A percentile compares a stretch with the other conserved stretches of the same genome.
Evolutionary conservation across 2,797 vertebrate genomes (phyloP).

Genomic region (Megalops cyprinoides): DNA sequence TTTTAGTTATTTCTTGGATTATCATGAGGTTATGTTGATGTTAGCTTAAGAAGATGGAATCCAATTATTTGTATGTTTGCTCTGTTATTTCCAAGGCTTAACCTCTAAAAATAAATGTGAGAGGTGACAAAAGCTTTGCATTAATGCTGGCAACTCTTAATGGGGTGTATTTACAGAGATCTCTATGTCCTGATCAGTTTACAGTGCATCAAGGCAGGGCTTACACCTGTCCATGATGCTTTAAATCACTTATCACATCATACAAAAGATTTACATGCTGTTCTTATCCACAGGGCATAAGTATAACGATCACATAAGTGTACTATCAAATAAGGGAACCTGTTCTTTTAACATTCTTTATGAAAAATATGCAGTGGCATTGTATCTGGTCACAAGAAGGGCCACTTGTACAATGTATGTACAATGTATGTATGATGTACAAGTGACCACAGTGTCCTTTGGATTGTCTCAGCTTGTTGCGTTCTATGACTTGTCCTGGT

Average conservation of each 20-base stretch:
- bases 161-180: constrained; percentile 24
- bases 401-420: too few species aligned
- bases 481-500: too few species aligned
- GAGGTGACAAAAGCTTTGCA: constrained; percentile 24
- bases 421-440: too few species aligned
- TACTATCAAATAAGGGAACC: too few species aligned
- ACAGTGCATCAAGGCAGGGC: neutral
- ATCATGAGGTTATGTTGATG: neutral
- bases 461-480: too few species aligned
- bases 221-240: constrained; percentile 16
- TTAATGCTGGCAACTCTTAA: constrained; percentile 8
- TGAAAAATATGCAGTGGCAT: too few species aligned
- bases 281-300: neutral
- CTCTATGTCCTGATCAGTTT: constrained; percentile 2
- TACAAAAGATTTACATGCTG: neutral
- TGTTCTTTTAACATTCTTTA: too few species aligned
- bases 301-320: too few species aligned
- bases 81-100: constrained; percentile 56
- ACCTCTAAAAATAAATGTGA: constrained; percentile 41
- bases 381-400: too few species aligned
- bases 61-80: constrained; percentile 23
- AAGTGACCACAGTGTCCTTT: too few species aligned
- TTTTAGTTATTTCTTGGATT: neutral
- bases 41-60: neutral
- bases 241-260: neutral